Evolutionary conservation across 1,140 invertebrate species (phyloP).

Genomic region (Diplogasteroides magnus): DNA sequence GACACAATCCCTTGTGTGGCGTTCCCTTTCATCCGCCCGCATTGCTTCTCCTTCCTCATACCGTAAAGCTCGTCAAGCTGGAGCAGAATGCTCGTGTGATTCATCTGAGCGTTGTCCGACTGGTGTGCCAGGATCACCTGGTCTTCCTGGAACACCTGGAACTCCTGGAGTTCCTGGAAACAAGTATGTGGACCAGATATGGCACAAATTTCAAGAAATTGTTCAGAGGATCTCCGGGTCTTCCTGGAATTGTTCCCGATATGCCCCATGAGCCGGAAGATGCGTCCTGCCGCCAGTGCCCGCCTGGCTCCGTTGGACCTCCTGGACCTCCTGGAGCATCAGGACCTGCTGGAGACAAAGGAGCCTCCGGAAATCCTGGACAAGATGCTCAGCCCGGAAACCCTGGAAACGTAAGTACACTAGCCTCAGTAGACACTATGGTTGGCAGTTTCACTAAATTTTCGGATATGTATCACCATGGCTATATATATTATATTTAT

Average conservation of each 20-base stretch:
- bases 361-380: neutral
- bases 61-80: neutral
- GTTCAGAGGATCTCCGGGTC: neutral
- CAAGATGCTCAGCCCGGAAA: neutral
- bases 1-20: neutral
- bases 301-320: neutral
- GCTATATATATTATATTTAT: too few relatives aligned
- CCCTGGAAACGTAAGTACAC: neutral
- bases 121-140: neutral
- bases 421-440: neutral
- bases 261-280: neutral
- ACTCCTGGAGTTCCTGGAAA: neutral
- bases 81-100: neutral
- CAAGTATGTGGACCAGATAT: too few relatives aligned
- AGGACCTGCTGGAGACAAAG: neutral
- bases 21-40: neutral
- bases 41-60: too few relatives aligned
- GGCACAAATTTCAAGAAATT: too few relatives aligned
- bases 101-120: neutral
- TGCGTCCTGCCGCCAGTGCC: neutral
- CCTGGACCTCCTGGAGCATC: neutral
- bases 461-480: neutral
- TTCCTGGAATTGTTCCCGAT: neutral
- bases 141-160: neutral
- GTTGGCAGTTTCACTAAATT: neutral